phyloP scores from a whole-genome alignment of 2,797 vertebrate species.

The Catharus ustulatus region DNA sequence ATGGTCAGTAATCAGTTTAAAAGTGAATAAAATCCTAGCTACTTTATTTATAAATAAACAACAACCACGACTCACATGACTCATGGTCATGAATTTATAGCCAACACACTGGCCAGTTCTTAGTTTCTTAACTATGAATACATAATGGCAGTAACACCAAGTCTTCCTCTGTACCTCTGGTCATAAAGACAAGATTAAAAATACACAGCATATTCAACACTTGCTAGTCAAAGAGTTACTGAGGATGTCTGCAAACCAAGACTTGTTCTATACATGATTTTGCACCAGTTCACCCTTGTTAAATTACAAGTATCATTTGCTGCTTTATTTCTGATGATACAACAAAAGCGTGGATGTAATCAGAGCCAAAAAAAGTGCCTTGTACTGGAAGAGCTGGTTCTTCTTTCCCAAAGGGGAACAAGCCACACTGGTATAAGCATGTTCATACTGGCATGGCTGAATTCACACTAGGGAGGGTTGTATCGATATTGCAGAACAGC shows the following conservation, averaged over 20 bases:
- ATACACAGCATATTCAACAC: background rate
- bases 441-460: constrained; percentile 14
- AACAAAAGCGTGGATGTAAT: background rate
- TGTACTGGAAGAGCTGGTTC: constrained; percentile 49
- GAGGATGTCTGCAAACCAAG: background rate
- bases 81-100: background rate
- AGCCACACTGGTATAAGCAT: background rate
- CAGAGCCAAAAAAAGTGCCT: constrained; percentile 11
- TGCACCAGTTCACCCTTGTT: background rate
- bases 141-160: background rate
- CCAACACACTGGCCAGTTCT: background rate
- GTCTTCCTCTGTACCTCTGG: background rate
- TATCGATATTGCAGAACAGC: background rate
- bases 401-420: constrained; percentile 15
- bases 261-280: background rate
- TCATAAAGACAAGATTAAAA: background rate
- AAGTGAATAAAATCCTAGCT: background rate
- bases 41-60: constrained; percentile 30
- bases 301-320: background rate
- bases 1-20: background rate
- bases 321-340: background rate
- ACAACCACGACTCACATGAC: background rate
- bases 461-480: background rate
- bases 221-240: background rate
- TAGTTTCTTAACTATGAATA: background rate